Evolutionary conservation across 2,113 vertebrate species (phyloP), one percentile per base, ranked within the genome.

Genomic region (Apteryx mantelli): DNA sequence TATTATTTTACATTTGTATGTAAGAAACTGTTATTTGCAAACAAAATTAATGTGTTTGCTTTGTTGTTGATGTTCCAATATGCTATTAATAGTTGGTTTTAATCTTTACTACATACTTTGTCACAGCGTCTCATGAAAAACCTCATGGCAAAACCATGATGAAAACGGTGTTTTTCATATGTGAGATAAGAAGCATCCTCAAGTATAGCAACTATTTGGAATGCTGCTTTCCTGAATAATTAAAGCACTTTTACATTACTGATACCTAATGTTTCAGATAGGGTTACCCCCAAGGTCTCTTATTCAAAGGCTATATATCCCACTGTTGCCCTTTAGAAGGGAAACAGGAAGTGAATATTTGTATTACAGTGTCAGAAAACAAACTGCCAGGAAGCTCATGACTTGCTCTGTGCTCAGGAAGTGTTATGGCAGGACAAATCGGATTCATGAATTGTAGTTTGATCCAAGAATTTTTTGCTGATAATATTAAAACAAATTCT

Each of bases 251-350:
- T 48, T 70, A 66, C 32, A 83, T 80, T 74, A 42, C 28, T 82
- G 10, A 68, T 93, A 73, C 24, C 7, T 89, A 42, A 80, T 88
- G 14, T 79, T 95, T 91, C 52, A 88, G 52, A 88, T 69, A 34
- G 75, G n/a, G 14, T 73, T 95, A 46, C 89, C 88, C 48, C 46
- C 28, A 76, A 52, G n/a, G 58, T 48, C n/a, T 82, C 22, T 88
- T 90, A 53, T 94, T 89, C 56, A 79, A 71, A 89, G 25, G 13
- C 58, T 74, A 5, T 65, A 15, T 73, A 90, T 44, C 34, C 48
- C 76, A 91, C 69, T 25, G n/a, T 12, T 82, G 38, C 24, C n/a
- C 64, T 75, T 94, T 96, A 88, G 82, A 91, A 89, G 38, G 32
- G 46, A 85, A 89, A 82, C 9, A 42, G 42, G 66, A 89, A 90